Evolutionary conservation across 2,888 invertebrate species (phyloP).

Genomic region (Parnassius orleans): DNA sequence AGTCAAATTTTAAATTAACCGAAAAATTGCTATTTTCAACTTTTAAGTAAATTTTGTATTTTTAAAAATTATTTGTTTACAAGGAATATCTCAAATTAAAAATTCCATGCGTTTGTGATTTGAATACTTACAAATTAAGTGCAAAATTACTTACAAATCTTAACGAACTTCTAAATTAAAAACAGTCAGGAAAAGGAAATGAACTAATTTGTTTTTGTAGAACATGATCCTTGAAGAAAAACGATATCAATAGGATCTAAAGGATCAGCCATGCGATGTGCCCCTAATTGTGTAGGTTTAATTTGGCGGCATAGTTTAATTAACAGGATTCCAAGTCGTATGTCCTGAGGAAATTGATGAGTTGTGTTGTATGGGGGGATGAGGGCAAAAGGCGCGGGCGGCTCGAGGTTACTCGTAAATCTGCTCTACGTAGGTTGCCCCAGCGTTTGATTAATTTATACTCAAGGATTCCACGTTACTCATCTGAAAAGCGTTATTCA

Average conservation of each 20-base stretch:
- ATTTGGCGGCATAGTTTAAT: conserved; percentile 73
- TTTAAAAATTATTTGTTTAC: too few species aligned
- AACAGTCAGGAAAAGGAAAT: not conserved
- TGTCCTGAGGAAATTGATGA: conserved; percentile 74
- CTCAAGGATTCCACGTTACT: conserved; percentile 57
- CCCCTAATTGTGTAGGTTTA: conserved; percentile 48
- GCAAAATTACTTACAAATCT: too few species aligned
- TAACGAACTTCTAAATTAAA: too few species aligned
- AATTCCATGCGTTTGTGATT: too few species aligned
- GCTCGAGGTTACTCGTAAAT: conserved; percentile 60
- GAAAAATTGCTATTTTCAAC: too few species aligned
- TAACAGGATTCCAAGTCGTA: conserved; percentile 68
- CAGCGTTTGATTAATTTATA: conserved; percentile 69
- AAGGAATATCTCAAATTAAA: too few species aligned
- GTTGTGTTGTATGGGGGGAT: conserved; percentile 53
- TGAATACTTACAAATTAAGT: too few species aligned
- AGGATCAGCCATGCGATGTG: conserved; percentile 32
- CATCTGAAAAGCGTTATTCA: conserved; percentile 54
- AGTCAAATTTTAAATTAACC: too few species aligned
- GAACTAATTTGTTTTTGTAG: conserved; percentile 13
- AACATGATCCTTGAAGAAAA: conserved; percentile 7
- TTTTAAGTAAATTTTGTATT: too few species aligned
- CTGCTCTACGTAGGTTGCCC: conserved; percentile 58
- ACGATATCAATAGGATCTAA: conserved; percentile 10
- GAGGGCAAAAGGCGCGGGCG: conserved; percentile 24